Conservation (phyloP, 2,113 vertebrate genomes). For the Phrynosoma platyrhinos region DNA sequence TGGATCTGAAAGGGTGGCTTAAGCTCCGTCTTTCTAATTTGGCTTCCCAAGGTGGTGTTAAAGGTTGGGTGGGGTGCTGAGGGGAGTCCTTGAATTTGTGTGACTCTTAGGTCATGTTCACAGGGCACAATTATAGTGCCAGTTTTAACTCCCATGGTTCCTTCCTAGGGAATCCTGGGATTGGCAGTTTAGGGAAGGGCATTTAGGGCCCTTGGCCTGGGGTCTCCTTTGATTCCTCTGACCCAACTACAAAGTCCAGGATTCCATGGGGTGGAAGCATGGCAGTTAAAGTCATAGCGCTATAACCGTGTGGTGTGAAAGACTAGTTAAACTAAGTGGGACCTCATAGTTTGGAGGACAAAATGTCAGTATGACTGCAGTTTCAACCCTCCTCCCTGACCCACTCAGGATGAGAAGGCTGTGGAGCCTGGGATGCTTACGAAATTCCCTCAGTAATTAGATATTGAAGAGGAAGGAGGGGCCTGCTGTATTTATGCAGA, state of each 20-base stretch:
- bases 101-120: background rate
- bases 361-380: background rate
- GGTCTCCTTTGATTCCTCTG: no score
- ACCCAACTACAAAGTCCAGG: no score
- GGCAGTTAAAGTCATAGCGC: no score
- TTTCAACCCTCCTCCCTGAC: no score
- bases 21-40: background rate
- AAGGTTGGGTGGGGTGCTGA: background rate
- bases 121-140: no score
- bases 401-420: background rate
- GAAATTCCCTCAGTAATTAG: slow-evolving; percentile 18
- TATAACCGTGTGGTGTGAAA: background rate
- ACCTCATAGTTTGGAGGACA: background rate
- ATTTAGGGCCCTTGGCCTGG: background rate
- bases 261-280: no score
- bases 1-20: background rate
- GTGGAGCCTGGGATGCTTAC: background rate
- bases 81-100: background rate
- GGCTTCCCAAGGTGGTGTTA: background rate
- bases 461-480: background rate
- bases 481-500: slow-evolving; percentile 33
- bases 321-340: background rate
- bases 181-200: no score
- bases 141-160: no score
- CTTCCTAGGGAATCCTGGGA: no score